A percentile compares a stretch with the other conserved stretches of the same genome.
Conservation (phyloP, 2,888 invertebrate species). For the Catocala fraxini region DNA sequence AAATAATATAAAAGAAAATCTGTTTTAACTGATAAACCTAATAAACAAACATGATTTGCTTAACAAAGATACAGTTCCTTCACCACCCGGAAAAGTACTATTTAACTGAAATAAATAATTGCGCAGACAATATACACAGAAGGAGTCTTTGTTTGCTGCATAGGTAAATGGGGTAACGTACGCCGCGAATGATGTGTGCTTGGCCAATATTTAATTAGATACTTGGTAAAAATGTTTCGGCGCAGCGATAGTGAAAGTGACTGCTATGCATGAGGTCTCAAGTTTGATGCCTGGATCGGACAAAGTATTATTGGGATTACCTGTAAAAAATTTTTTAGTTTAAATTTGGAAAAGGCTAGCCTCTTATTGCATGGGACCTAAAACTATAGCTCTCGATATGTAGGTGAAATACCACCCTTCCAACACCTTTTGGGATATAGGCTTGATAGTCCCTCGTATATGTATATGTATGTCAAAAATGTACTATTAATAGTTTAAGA, state of each 20-base stretch:
- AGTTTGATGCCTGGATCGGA: too few species aligned
- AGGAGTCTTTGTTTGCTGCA: conserved; percentile 33
- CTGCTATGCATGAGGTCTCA: too few species aligned
- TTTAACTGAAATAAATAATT: conserved; percentile 40
- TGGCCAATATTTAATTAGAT: conserved; percentile 29
- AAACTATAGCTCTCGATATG: too few species aligned
- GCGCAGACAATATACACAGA: conserved; percentile 38
- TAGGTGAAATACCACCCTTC: too few species aligned
- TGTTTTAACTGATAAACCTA: conserved; percentile 35
- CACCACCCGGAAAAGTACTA: conserved; percentile 30
- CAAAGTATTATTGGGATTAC: too few species aligned
- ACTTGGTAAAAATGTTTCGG: neutral
- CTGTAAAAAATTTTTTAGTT: too few species aligned
- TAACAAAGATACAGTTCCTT: conserved; percentile 33
- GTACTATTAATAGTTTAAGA: conserved; percentile 2
- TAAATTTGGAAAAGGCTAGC: too few species aligned
- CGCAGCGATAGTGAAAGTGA: too few species aligned
- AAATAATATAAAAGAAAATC: conserved; percentile 32
- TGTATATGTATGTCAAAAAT: neutral
- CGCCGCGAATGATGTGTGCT: conserved; percentile 26
- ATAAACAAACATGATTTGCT: conserved; percentile 23
- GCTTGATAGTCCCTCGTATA: too few species aligned
- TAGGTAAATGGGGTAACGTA: conserved; percentile 37
- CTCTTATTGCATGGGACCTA: too few species aligned
- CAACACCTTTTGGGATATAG: too few species aligned